A percentile compares a stretch with the other conserved stretches of the same genome.
These are phyloP conservation scores for Gymnoscopelus braueri DNA, from an alignment of 2,797 vertebrate species.

Conservation along the genomic window DNA sequence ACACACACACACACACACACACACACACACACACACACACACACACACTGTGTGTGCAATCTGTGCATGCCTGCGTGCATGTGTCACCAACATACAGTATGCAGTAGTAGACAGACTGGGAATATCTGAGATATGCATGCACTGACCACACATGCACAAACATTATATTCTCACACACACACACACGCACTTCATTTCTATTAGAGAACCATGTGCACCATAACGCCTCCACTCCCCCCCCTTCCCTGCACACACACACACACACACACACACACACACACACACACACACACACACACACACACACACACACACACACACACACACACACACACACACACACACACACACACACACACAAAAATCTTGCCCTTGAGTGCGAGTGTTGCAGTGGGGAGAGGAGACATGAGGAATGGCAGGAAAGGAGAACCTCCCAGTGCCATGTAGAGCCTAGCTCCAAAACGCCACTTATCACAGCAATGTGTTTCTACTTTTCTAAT, in stretches of 20 bases:
- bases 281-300: conserved; percentile 25
- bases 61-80: no score
- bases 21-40: conserved; percentile 25
- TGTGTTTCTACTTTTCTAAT: conserved; percentile 85
- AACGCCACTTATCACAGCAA: conserved; percentile 77
- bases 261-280: conserved; percentile 27
- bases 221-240: neutral
- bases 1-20: conserved; percentile 25
- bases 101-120: no score
- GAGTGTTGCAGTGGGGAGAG: conserved; percentile 39
- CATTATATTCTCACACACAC: no score
- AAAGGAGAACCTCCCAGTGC: conserved; percentile 30
- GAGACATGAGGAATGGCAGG: conserved; percentile 49
- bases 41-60: conserved; percentile 8
- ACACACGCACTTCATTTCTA: no score
- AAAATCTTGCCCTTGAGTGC: conserved; percentile 12
- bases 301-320: conserved; percentile 2
- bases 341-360: conserved; percentile 30
- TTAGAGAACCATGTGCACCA: no score
- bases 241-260: conserved; percentile 31
- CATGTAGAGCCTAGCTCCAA: conserved; percentile 64
- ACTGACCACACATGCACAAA: no score
- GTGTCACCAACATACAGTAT: no score
- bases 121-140: no score
- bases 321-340: conserved; percentile 19